Percentiles rank a stretch among this genome's conserved stretches.
Evolutionary conservation across 2,113 vertebrate genomes (phyloP).

Genomic region (Turdus rufiventris): DNA sequence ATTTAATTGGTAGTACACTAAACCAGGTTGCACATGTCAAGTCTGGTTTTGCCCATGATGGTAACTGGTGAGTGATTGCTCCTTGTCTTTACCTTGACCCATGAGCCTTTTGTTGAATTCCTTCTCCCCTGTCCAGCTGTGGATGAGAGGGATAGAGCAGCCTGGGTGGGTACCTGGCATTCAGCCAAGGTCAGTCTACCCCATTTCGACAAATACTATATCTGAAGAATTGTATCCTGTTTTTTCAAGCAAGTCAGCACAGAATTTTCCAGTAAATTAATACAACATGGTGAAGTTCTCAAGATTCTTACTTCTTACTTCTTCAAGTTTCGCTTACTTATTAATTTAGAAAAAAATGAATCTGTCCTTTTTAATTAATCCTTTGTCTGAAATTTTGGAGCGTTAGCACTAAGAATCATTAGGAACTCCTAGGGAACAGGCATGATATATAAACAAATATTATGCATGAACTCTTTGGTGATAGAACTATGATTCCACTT

Average conservation of each 20-base stretch:
- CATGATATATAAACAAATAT: background rate
- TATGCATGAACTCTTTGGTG: background rate
- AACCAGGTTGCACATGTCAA: background rate
- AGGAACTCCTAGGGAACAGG: background rate
- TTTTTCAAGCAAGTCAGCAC: background rate
- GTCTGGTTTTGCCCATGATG: fast-evolving
- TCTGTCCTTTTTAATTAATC: background rate
- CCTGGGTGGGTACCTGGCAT: background rate
- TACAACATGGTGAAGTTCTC: background rate
- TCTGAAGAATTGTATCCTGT: background rate
- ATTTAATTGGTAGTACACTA: background rate
- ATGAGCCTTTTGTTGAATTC: background rate
- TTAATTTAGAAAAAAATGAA: background rate
- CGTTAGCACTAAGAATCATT: background rate
- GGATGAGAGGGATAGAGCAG: background rate
- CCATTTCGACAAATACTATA: background rate
- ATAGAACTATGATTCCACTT: background rate
- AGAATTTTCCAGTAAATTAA: background rate
- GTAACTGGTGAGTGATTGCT: background rate
- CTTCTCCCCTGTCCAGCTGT: background rate
- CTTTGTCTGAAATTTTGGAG: background rate
- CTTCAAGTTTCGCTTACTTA: background rate
- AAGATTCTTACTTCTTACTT: background rate
- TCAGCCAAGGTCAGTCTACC: background rate
- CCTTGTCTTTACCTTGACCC: background rate